Conservation (phyloP, 2,888 invertebrate genomes). For the Steinernema hermaphroditum region DNA sequence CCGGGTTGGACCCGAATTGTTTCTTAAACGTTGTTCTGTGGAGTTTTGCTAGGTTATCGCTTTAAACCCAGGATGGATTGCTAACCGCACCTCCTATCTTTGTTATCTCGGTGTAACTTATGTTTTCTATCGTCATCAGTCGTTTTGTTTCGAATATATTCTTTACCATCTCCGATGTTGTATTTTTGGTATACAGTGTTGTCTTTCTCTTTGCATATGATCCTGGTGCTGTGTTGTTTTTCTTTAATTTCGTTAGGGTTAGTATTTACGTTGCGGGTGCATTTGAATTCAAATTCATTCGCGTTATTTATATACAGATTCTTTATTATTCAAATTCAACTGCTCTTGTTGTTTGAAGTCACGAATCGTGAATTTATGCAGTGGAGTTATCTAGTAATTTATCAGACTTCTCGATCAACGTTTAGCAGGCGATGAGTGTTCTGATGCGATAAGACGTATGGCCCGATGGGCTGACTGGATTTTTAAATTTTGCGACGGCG, state of each 20-base stretch:
- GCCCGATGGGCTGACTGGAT: slow-evolving; percentile 3
- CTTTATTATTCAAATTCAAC: neutral
- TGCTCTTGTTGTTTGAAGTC: too few relatives aligned
- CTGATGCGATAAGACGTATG: slow-evolving; percentile 1
- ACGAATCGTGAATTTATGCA: too few relatives aligned
- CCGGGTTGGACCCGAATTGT: slow-evolving; percentile 57
- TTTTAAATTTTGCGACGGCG: neutral
- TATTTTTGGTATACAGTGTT: neutral
- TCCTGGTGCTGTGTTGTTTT: slow-evolving; percentile 5
- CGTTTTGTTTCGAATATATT: slow-evolving; percentile 2
- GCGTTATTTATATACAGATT: slow-evolving; percentile 14
- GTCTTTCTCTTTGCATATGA: neutral
- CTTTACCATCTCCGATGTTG: neutral
- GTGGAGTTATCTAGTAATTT: neutral
- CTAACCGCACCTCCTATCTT: neutral
- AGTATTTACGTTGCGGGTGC: neutral
- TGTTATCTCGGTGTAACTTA: slow-evolving; percentile 30
- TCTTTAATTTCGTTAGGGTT: neutral
- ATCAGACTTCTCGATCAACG: neutral
- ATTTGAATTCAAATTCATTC: neutral
- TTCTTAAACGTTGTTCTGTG: neutral
- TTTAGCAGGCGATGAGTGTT: neutral
- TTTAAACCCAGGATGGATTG: slow-evolving; percentile 1
- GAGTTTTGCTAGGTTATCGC: slow-evolving; percentile 9
- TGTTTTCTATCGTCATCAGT: neutral